These are phyloP conservation scores for Otolemur crassicaudatus DNA, from an alignment of 2,797 vertebrate species.

Conservation along the genomic window DNA sequence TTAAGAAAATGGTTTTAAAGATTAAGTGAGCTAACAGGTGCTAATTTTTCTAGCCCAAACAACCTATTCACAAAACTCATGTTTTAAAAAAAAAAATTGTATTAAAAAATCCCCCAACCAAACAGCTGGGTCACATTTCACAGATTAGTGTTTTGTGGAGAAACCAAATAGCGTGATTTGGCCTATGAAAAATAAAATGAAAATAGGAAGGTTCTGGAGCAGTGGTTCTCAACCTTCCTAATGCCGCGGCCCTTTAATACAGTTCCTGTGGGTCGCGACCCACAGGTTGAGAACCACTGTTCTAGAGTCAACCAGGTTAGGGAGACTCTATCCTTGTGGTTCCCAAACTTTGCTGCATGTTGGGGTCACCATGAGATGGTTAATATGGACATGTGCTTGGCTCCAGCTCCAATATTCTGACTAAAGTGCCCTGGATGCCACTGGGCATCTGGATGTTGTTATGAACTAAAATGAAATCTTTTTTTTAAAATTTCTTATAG, in stretches of 20 bases:
- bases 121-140: background rate
- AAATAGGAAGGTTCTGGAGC: background rate
- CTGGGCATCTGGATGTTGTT: too few relatives aligned
- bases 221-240: too few relatives aligned
- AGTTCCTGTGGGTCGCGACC: too few relatives aligned
- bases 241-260: too few relatives aligned
- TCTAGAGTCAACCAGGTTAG: background rate
- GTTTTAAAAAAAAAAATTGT: background rate
- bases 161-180: background rate
- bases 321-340: rapidly evolving
- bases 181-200: background rate
- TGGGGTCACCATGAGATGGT: background rate
- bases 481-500: too few relatives aligned
- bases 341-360: rapidly evolving
- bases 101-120: background rate
- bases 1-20: background rate
- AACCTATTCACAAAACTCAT: background rate
- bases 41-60: background rate
- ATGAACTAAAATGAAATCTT: too few relatives aligned
- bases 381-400: rapidly evolving
- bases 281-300: too few relatives aligned
- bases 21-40: too few relatives aligned
- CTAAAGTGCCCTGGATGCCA: background rate
- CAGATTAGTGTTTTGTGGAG: background rate
- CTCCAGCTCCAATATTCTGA: background rate